These are phyloP conservation scores for Melanerpes formicivorus DNA, from an alignment of 2,113 vertebrate genomes.

Conservation along the genomic window DNA sequence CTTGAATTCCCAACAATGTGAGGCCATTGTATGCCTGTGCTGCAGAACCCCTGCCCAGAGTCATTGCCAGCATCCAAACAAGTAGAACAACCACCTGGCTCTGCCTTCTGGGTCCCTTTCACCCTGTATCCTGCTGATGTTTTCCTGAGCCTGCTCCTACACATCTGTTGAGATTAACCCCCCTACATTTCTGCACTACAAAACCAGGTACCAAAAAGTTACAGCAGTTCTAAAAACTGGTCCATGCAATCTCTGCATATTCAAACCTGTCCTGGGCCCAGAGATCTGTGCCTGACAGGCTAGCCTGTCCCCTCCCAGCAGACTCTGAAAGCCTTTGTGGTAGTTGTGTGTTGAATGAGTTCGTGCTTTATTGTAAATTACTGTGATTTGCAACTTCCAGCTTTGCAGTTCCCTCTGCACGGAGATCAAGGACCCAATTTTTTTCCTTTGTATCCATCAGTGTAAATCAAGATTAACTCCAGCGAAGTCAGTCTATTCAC, in stretches of 20 bases:
- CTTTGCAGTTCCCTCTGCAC: not conserved
- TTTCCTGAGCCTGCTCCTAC: rapidly evolving
- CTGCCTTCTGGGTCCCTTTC: not conserved
- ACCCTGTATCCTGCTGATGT: rapidly evolving
- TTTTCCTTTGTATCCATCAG: not conserved
- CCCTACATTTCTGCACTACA: not conserved
- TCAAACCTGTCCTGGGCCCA: not conserved
- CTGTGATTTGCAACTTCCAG: not conserved
- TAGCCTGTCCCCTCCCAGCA: not conserved
- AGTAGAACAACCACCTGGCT: not conserved
- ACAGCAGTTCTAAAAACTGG: not conserved
- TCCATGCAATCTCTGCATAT: not conserved
- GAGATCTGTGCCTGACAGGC: not conserved
- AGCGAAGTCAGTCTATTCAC: not conserved
- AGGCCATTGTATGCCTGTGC: not conserved
- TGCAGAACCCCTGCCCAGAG: not conserved
- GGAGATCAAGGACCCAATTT: constrained; percentile 10
- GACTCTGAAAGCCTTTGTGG: not conserved
- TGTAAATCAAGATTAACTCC: constrained; percentile 31
- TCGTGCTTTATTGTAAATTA: constrained; percentile 6
- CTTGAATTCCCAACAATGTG: not conserved
- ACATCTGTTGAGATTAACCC: not conserved
- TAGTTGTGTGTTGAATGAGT: not conserved
- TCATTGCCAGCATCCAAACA: not conserved
- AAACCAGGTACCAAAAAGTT: not conserved